Evolutionary conservation across 2,113 vertebrate genomes (phyloP), one percentile per base, ranked within the genome.

Genomic region (Hydrolagus affinis): DNA sequence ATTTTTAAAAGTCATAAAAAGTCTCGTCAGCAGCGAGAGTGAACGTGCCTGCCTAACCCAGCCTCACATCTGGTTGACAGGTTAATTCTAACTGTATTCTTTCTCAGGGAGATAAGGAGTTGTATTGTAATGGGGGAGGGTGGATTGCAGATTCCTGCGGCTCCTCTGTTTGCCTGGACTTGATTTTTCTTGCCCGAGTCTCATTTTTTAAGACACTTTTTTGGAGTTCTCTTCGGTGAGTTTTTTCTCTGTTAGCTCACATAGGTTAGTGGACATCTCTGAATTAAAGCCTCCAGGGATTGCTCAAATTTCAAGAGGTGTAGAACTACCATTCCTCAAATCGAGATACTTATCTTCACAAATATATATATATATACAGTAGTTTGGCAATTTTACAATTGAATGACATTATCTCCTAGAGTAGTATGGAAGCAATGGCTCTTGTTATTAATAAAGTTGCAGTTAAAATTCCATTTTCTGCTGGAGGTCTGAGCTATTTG

Each of bases 141-240:
- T n/a, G 6, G 28, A 60, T 1, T 15, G 77, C n/a, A 3, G 78
- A 2, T 17, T 14, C 4, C 78, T 83, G 60, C 17, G 28, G 25
- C 62, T 68, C 14, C 57, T 77, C 56, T 80, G 0, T 64, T 19
- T 80, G 77, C 17, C 77, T 64, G 77, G 59, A 30, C 77, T 64
- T 80, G 77, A 80, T 64, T 30, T 80, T 17, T 66, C 78, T 83
- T 83, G 78, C 23, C 78, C 78, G 25, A 19, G 19, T 66, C 76
- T 78, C 62, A 11, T 23, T 62, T 68, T 66, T 30, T 83, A 4
- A 59, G 6, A 44, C 44, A 1, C 44, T 12, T 30, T 12, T 10
- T 59, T 64, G 28, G 10, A 66, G 60, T 83, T 66, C 23, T 15
- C 78, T 66, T 28, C 19, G 11, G 78, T 44, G 62, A 28, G 3